These are phyloP conservation scores for Megaustenia siamemsis DNA, from an alignment of 2,888 invertebrate species.

Conservation along the genomic window DNA sequence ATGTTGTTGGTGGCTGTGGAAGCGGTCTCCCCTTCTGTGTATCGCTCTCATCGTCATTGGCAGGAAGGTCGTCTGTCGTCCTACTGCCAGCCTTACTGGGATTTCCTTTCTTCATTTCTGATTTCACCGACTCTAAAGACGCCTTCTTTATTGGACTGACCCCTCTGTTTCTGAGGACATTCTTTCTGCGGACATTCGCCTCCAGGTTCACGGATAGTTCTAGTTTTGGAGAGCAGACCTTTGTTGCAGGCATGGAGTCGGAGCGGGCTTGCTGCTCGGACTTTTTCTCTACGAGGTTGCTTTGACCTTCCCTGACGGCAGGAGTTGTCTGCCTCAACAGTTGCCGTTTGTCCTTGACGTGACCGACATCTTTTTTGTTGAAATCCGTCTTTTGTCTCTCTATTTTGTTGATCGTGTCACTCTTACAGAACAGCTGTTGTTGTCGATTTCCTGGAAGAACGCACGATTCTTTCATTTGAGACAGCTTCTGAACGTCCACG, in stretches of 20 bases:
- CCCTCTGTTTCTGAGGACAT: not conserved
- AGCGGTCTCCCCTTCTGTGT: not conserved
- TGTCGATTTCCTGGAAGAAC: too few species aligned
- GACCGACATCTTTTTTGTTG: not conserved
- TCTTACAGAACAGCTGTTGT: not conserved
- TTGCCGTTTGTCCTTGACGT: not conserved
- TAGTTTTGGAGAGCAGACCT: not conserved
- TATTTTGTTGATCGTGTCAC: not conserved
- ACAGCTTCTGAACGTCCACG: not conserved
- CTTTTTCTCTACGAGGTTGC: not conserved
- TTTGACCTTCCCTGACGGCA: too few species aligned
- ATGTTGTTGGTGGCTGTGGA: not conserved
- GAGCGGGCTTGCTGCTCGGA: not conserved
- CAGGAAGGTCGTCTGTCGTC: not conserved
- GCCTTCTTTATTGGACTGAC: not conserved
- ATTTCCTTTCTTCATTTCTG: not conserved
- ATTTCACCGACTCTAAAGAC: not conserved
- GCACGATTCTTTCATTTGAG: not conserved
- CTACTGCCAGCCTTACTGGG: not conserved
- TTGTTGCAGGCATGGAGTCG: not conserved
- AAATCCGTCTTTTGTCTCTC: not conserved
- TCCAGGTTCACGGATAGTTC: not conserved
- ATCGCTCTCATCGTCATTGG: not conserved
- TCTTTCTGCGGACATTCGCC: not conserved
- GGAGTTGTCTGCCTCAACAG: not conserved